phyloP scores from a whole-genome alignment of 2,113 vertebrate species.

The Lampris incognitus region DNA sequence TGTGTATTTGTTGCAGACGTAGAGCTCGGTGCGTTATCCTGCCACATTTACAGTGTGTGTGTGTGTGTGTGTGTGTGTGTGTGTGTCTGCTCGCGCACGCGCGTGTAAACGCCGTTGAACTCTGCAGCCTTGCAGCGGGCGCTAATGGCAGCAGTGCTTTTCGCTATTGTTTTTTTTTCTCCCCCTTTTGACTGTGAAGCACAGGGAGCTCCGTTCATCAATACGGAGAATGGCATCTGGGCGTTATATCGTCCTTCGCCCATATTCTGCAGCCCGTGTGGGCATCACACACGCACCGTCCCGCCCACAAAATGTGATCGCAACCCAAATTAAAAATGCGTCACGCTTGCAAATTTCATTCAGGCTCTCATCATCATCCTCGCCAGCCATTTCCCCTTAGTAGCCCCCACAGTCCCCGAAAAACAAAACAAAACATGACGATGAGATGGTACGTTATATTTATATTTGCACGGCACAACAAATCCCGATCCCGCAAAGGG shows the following conservation, averaged over 20 bases:
- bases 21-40: constrained; percentile 23
- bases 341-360: constrained; percentile 50
- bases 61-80: not conserved
- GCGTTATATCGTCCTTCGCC: too few species aligned
- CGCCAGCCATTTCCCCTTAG: not conserved
- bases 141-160: not conserved
- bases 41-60: constrained; percentile 25
- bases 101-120: constrained; percentile 6
- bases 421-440: too few species aligned
- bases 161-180: too few species aligned
- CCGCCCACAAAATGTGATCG: constrained; percentile 71
- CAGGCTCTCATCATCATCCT: not conserved
- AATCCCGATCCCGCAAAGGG: too few species aligned
- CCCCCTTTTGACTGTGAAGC: too few species aligned
- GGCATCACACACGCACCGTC: constrained; percentile 40
- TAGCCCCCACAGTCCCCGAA: too few species aligned
- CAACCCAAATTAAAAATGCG: constrained; percentile 68
- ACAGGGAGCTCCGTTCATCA: too few species aligned
- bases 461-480: too few species aligned
- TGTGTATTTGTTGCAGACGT: constrained; percentile 50
- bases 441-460: too few species aligned
- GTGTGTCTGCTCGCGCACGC: too few species aligned
- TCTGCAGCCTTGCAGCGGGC: constrained; percentile 35
- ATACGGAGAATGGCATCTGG: too few species aligned
- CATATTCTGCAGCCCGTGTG: constrained; percentile 16